Evolutionary conservation across 2,888 invertebrate genomes (phyloP), one percentile per base, ranked within the genome.

Genomic region (Pseudanteris insignis): DNA sequence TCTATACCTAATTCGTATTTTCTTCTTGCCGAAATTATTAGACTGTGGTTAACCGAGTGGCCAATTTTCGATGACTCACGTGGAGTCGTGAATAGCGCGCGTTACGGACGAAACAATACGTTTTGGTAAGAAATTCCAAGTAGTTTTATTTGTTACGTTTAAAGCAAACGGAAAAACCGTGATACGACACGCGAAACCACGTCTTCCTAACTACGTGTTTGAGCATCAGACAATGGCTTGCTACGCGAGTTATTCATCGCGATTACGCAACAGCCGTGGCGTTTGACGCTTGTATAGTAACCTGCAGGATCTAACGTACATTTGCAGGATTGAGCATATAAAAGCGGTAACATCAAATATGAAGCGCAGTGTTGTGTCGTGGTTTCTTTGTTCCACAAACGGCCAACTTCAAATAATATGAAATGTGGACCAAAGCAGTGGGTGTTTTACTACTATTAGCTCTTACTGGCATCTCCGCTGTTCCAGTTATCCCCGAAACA

Each of bases 341-440:
- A 75, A 76, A 76, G 75, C 72, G 65, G 66, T 48, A 61, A 71
- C 67, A 67, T 73, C 66, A 71, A 72, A 75, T 53, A 66, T 63
- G 11, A 38, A 21, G 55, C 68, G 62, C 73, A 74, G 74, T 74
- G 50, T 41, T 53, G 55, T 63, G 58, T 62, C 60, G 60, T 29
- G 46, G 63, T 50, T n/a, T 53, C 50, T 63, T 64, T 71, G 66
- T 30, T 51, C 40, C 44, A 37, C 38, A 43, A 47, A 48, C 58
- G 40, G 32, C 18, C 32, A 51, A 40, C 37, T 50, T 34, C 24
- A 18, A 38, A 47, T 30, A 50, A 37, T 13, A 43, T 29, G 65
- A 12, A 28, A 73, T 72, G 67, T 65, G 67, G 64, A 57, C 69
- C 18, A 50, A 63, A 26, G 33, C 67, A 30, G 50, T 73, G 59